phyloP scores from a whole-genome alignment of 2,888 invertebrate genomes.

The Aplocera efformata region DNA sequence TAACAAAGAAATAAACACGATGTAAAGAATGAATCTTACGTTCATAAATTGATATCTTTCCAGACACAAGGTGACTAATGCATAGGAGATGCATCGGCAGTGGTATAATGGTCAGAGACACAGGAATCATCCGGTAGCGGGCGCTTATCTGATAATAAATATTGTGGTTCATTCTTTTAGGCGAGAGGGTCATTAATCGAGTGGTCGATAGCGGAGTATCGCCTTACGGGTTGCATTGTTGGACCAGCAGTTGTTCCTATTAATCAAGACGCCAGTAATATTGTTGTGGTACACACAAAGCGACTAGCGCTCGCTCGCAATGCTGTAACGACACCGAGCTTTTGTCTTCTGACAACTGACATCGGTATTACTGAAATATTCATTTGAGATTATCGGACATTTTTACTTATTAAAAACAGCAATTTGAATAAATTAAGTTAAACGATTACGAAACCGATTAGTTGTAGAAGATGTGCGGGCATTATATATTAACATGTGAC shows the following conservation, averaged over 20 bases:
- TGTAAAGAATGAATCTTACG: conserved; percentile 56
- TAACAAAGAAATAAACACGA: conserved; percentile 57
- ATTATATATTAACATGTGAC: conserved; percentile 20
- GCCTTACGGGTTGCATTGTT: conserved; percentile 75
- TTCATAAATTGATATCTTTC: conserved; percentile 66
- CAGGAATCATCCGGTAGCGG: conserved; percentile 77
- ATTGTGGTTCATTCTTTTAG: conserved; percentile 79
- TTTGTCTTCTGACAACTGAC: conserved; percentile 68
- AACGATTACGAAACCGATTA: conserved; percentile 20
- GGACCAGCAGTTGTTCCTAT: conserved; percentile 73
- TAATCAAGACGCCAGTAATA: conserved; percentile 76
- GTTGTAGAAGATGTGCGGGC: conserved; percentile 13
- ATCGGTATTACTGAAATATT: conserved; percentile 64
- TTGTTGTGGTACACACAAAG: conserved; percentile 67
- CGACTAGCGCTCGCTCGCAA: conserved; percentile 45
- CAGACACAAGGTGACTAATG: conserved; percentile 67
- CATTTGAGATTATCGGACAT: conserved; percentile 46
- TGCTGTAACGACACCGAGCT: conserved; percentile 50
- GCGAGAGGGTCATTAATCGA: conserved; percentile 77
- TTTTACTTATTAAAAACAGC: conserved; percentile 18
- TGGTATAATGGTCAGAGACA: conserved; percentile 70
- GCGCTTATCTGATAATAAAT: conserved; percentile 79
- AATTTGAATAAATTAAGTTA: conserved; percentile 17
- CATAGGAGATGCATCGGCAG: conserved; percentile 60
- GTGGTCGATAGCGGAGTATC: conserved; percentile 74